Evolutionary conservation across 2,797 vertebrate genomes (phyloP).

Genomic region (Cryptoblepharus egeriae): DNA sequence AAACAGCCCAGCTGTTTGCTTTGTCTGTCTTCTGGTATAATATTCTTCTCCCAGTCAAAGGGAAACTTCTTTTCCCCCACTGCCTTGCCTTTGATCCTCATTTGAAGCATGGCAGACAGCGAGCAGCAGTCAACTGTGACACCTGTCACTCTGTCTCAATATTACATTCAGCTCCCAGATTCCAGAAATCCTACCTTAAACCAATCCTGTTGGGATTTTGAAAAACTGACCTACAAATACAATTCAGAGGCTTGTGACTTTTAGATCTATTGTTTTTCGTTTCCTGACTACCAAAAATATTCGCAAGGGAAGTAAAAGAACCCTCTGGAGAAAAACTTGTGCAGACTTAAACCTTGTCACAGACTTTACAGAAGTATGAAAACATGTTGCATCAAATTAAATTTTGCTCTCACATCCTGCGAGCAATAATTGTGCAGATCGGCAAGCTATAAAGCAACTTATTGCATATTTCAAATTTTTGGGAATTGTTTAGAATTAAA

Average conservation of each 20-base stretch:
- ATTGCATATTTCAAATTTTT: background rate
- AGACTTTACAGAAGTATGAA: too few species aligned
- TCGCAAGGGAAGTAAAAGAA: background rate
- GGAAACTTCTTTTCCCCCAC: background rate
- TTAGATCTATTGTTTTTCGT: background rate
- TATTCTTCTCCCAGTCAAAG: background rate
- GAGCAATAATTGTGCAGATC: background rate
- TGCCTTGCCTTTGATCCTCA: background rate
- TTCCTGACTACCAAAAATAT: background rate
- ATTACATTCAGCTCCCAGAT: background rate
- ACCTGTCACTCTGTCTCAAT: background rate
- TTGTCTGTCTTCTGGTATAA: fast-evolving
- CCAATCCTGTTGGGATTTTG: fast-evolving
- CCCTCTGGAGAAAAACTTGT: background rate
- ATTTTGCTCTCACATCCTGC: background rate
- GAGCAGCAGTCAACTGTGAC: background rate
- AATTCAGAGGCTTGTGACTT: background rate
- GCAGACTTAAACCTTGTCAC: background rate
- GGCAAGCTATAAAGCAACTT: background rate
- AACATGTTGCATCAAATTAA: background rate
- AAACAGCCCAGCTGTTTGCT: background rate
- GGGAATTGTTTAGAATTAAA: background rate
- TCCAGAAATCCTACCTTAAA: background rate
- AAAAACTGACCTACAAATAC: background rate
- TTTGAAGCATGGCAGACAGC: background rate